Base-by-base conservation (phyloP, 2,113 vertebrate genomes). In the Pelusios castaneus region DNA sequence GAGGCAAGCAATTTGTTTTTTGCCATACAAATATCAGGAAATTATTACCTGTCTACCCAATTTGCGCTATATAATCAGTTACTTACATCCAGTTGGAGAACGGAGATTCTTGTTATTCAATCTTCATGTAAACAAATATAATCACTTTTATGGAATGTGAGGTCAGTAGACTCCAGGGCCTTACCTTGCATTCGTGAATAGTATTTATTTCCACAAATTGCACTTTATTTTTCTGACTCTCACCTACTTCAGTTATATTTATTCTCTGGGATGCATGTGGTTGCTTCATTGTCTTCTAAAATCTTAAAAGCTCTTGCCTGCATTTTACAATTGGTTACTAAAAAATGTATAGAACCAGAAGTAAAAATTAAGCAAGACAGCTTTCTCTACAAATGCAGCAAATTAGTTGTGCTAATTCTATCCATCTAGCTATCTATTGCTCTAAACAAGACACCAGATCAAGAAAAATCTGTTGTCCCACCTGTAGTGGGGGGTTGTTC, bases 201-300 rank as follows among this genome's bases (percentile, higher is more conserved):
- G 89, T 95, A 87, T 70, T 92, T 84, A 90, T 95, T 95, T 84
- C 92, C 84, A 85, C 91, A 70, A 91, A 84, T 45, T 58, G 17
- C 51, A 84, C 86, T 97, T 97, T 95, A 80, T 95, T 97, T 97
- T 94, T 95, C 87, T 96, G 85, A 95, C 82, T 95, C 56, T 84
- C 55, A 78, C 82, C 88, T 93, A 87, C 91, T 97, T 96, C 93
- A 89, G 92, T 95, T 95, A 89, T 78, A 88, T 97, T 93, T 92
- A 96, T 95, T 97, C 97, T 95, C 97, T 58, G 70, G 88, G 88
- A 96, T 95, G 90, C 87, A n/a, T 8, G 75, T 91, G 95, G 97
- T 93, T 96, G 88, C 67, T 83, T 84, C 86, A 86, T 47, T 90
- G 95, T 98, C 96, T 98, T 97, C 95, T 91, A 91, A 97, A 96